A percentile compares a stretch with the other conserved stretches of the same genome.
phyloP scores from a whole-genome alignment of 2,888 invertebrate species.

The Hymenopus coronatus region DNA sequence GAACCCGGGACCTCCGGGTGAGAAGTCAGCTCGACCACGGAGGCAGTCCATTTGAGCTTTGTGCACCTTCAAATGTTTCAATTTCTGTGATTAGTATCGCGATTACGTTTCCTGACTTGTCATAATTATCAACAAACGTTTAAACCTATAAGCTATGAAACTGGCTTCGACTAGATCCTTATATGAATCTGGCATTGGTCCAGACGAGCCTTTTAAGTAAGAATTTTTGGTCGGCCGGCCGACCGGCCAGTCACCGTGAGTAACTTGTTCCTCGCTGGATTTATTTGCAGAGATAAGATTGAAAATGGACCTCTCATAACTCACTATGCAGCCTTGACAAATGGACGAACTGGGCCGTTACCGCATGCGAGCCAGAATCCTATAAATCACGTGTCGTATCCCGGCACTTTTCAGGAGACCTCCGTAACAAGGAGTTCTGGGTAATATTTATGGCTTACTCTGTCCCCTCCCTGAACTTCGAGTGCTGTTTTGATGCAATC shows the following conservation, averaged over 20 bases:
- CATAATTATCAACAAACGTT: background rate
- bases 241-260: background rate
- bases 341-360: background rate
- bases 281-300: background rate
- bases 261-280: background rate
- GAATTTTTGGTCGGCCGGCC: background rate
- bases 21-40: no score
- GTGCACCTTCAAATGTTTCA: no score
- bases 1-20: no score
- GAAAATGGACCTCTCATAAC: background rate
- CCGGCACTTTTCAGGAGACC: background rate
- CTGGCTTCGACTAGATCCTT: background rate
- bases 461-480: no score
- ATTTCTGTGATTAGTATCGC: background rate
- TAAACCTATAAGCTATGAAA: background rate
- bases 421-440: background rate
- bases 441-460: background rate
- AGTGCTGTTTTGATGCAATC: no score
- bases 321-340: background rate
- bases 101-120: background rate
- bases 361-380: background rate
- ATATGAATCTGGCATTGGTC: background rate
- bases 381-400: background rate
- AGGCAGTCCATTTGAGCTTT: no score
- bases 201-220: background rate